These are phyloP conservation scores for Sepioteuthis lessoniana DNA, from an alignment of 2,888 invertebrate species.

Conservation along the genomic window DNA sequence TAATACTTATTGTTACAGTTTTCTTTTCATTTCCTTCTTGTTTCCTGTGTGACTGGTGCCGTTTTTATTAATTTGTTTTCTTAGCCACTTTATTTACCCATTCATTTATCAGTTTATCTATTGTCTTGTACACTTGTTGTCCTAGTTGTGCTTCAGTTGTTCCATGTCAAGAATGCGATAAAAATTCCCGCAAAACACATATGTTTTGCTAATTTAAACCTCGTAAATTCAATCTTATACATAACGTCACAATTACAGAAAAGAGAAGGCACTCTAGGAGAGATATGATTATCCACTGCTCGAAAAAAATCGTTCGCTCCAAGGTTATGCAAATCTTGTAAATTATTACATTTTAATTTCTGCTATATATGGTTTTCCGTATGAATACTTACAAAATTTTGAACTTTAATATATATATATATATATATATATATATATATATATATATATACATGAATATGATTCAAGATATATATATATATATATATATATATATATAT, in stretches of 20 bases:
- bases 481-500: background rate
- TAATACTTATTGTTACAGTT: background rate
- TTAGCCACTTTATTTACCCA: background rate
- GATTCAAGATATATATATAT: background rate
- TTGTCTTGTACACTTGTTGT: background rate
- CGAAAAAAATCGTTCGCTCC: no score
- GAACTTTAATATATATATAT: background rate
- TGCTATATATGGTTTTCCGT: background rate
- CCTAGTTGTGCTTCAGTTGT: background rate
- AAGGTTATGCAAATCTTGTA: background rate
- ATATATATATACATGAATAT: background rate
- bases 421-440: background rate
- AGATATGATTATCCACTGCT: background rate
- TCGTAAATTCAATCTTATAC: background rate
- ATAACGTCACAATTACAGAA: background rate
- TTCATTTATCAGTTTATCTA: background rate
- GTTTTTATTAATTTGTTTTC: background rate
- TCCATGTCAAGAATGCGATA: background rate
- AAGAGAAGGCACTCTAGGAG: background rate
- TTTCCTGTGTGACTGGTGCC: background rate
- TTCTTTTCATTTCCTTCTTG: constrained; percentile 23
- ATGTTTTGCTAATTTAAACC: background rate
- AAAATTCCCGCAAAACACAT: background rate
- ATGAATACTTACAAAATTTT: no score
- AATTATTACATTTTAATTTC: background rate